Conservation (phyloP, 2,113 vertebrate species). For the Potamarius usumacintae region DNA sequence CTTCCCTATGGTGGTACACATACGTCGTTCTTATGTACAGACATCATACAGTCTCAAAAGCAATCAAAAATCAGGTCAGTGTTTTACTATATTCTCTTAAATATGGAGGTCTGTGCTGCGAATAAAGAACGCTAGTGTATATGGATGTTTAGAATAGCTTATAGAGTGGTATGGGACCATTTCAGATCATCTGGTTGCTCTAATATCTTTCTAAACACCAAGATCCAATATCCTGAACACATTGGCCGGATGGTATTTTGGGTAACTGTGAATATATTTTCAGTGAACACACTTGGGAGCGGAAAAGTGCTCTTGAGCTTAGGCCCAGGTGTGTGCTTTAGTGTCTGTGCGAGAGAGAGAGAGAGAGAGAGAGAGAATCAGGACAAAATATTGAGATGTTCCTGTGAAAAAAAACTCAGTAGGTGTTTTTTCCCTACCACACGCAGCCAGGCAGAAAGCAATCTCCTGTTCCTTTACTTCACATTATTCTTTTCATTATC, state of each 20-base stretch:
- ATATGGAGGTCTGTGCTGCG: too few species aligned
- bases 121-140: background rate
- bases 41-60: too few species aligned
- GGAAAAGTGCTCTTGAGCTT: background rate
- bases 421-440: background rate
- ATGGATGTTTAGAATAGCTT: background rate
- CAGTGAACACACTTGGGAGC: background rate
- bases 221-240: background rate
- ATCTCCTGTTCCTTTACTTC: background rate
- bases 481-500: constrained; percentile 25
- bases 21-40: too few species aligned
- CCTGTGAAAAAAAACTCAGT: constrained; percentile 11
- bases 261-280: constrained; percentile 14
- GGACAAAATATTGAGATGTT: constrained; percentile 20
- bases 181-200: background rate
- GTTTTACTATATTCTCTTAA: too few species aligned
- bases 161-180: background rate
- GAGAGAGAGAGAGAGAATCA: background rate
- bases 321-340: background rate
- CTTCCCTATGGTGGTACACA: too few species aligned
- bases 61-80: too few species aligned
- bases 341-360: constrained; percentile 2
- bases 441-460: background rate
- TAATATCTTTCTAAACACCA: constrained; percentile 11
- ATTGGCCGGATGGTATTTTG: background rate